A percentile compares a stretch with the other conserved stretches of the same genome.
These are phyloP conservation scores for Lipophrys pholis DNA, from an alignment of 2,113 vertebrate species.

Conservation along the genomic window DNA sequence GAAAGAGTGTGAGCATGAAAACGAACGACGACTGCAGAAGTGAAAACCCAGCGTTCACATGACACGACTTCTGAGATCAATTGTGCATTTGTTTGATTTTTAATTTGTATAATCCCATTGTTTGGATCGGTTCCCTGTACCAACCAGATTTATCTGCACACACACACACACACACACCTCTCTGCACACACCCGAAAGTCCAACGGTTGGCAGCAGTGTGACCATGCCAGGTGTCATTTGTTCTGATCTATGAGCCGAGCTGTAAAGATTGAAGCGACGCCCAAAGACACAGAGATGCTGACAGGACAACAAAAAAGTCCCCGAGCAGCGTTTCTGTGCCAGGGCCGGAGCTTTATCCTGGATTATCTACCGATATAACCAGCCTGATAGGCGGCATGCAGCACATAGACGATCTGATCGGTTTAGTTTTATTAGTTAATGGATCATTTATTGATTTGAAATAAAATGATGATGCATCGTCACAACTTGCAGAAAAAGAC, in stretches of 20 bases:
- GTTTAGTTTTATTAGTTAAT: neutral
- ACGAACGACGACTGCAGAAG: too few species aligned
- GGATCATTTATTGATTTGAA: slow-evolving; percentile 7
- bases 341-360: neutral
- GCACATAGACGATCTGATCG: neutral
- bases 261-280: slow-evolving; percentile 12
- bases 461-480: too few species aligned
- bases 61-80: too few species aligned
- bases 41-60: too few species aligned
- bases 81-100: too few species aligned
- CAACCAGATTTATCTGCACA: neutral
- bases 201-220: neutral
- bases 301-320: neutral
- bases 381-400: neutral
- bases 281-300: neutral
- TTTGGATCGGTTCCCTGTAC: neutral
- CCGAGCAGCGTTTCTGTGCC: neutral
- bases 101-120: too few species aligned
- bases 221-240: slow-evolving; percentile 22
- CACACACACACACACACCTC: slow-evolving; percentile 6
- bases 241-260: neutral
- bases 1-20: too few species aligned
- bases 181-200: slow-evolving; percentile 11
- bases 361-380: slow-evolving; percentile 36
- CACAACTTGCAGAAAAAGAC: too few species aligned